Evolutionary conservation across 2,888 invertebrate species (phyloP), one percentile per base, ranked within the genome.

Genomic region (Keiferia lycopersicella): DNA sequence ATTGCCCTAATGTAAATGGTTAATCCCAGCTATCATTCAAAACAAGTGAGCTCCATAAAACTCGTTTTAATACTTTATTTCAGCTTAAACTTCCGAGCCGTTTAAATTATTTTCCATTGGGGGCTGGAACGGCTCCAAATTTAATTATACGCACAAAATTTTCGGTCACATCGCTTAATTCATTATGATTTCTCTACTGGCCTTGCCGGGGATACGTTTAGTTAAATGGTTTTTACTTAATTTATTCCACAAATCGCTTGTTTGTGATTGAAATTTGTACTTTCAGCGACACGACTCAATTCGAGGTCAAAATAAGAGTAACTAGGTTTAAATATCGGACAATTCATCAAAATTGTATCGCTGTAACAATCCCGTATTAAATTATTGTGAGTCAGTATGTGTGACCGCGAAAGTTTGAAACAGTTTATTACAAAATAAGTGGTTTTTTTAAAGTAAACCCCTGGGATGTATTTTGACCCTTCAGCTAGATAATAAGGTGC

Each of bases 41-140:
- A 87, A 84, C 86, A 80, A 81, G 82, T 77, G 80, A 77, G 79
- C 78, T 76, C 79, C 84, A 87, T 87, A 85, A 88, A 88, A 84
- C 84, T 86, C 84, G 78, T 86, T 87, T 84, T 84, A 84, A 89
- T 88, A 86, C 84, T 87, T 88, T 88, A 89, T 88, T 87, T 84
- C 79, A 80, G 87, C 84, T 87, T 86, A 86, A 90, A 87, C 85
- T 88, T 90, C 84, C 86, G 82, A 81, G 75, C 80, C 85, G 83
- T 81, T 88, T 86, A 89, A 89, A 88, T 88, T 86, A 89, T 89
- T 86, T 84, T 83, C 85, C 83, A 81, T n/a, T 76, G 67, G 83
- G 82, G 86, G 81, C 85, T 90, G 90, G 88, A 87, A 79, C 80
- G 75, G 81, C 79, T 88, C 89, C 87, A 90, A 91, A 90, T 91